Base-by-base conservation (phyloP, 1,140 invertebrate genomes). In the Drosophila murphyi region DNA sequence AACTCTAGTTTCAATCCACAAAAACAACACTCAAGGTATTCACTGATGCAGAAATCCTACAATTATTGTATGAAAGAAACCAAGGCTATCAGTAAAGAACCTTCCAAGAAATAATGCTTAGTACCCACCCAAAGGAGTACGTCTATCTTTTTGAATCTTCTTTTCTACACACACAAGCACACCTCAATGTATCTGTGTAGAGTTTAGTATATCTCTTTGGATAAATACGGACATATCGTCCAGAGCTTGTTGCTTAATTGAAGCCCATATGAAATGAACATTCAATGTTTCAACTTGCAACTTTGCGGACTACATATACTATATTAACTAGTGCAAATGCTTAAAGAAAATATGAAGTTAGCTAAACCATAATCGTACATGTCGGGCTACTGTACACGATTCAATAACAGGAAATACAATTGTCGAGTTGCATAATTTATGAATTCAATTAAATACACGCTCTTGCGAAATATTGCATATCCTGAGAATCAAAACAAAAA, bases 1-100 rank as follows among this genome's bases (percentile, higher is more conserved):
- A 52, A 61, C 76, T 55, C 70, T 77, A 79, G 72, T 74, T 74
- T 72, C 55, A 59, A 74, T 41, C 5, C 52, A 54, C 55, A 32
- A 29, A 12, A 50, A 47, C 59, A 37, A 69, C 63, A 69, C 52
- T 65, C 61, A 76, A 60, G 81, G 81, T 83, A 83, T 88, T 86
- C 82, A 88, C 63, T 31, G 6, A 70, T 64, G 65, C 51, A 70
- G 48, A 60, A 62, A 64, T 71, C 68, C 61, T 60, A 61, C 55
- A 61, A 20, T 43, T 48, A 60, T 54, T 41, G 31, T 60, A 39
- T 6, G 54, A 59, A 61, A 6, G 75, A 57, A 90, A 80, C 72
- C 80, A 62, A 80, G 72, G 87, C 87, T 87, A 90, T 90, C 88
- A 90, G 88, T 90, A 87, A 80, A 78, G 70, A 90, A 90, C 88